Evolutionary conservation across 2,888 invertebrate genomes (phyloP), one percentile per base, ranked within the genome.

Genomic region (Pseudanteris insignis): DNA sequence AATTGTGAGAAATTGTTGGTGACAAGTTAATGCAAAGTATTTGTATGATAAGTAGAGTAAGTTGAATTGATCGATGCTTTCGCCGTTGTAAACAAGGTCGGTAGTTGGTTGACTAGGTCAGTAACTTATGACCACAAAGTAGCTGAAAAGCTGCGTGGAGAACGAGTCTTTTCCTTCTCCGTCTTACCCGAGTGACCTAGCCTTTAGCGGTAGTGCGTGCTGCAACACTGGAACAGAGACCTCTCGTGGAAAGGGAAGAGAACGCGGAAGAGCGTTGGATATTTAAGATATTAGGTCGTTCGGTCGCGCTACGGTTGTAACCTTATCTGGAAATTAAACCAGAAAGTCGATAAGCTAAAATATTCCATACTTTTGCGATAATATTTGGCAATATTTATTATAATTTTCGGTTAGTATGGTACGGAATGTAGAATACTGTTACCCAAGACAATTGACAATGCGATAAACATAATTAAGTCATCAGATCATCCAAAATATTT

Each of bases 201-300:
- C 77, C 76, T 75, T 72, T 71, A 76, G 76, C 76, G 73, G 73
- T 73, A 69, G 71, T 65, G 66, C 68, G 70, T 73, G 68, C 73
- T 69, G 69, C 68, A 67, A 63, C 64, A 54, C 61, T 66, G 70
- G 68, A 70, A 66, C n/a, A n/a, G 65, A 71, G 68, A 65, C 63
- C 64, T 33, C 44, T 40, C 37, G 71, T 77, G 78, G 77, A 77
- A 76, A 73, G 77, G 78, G 78, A 77, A 78, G 70, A 74, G 77
- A 77, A 77, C 75, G 75, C 76, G 77, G 75, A 75, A 75, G 76
- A 77, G 65, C 34, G 57, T 46, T 46, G 67, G 70, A 67, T 78
- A 74, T 77, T 76, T 77, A 74, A 67, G 71, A 79, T 78, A 78
- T 76, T 79, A 74, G 78, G 78, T 79, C 78, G 78, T 77, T 77